These are phyloP conservation scores for Eclectus roratus DNA, from an alignment of 2,113 vertebrate genomes.

Conservation along the genomic window DNA sequence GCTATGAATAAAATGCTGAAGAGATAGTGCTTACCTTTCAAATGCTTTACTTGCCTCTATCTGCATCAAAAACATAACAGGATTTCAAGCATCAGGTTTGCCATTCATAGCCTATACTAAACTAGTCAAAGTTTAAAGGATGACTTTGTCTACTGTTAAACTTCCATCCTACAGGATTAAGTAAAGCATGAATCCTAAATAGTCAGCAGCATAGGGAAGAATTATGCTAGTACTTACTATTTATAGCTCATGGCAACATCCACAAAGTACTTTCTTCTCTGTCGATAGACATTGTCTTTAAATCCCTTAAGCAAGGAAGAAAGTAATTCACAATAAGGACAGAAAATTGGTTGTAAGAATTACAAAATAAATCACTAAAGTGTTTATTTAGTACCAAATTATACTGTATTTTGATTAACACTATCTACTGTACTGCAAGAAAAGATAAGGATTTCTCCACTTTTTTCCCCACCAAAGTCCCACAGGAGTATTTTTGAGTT, in stretches of 20 bases:
- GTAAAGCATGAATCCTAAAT: conserved; percentile 30
- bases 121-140: conserved; percentile 30
- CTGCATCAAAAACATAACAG: neutral
- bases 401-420: conserved; percentile 25
- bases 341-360: conserved; percentile 29
- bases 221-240: conserved; percentile 84
- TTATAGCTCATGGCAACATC: conserved; percentile 98
- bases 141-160: conserved; percentile 21
- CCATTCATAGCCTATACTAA: conserved; percentile 17
- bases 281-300: conserved; percentile 94
- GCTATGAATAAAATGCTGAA: neutral
- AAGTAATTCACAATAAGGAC: conserved; percentile 48
- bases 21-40: neutral
- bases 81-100: conserved; percentile 34
- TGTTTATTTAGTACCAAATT: conserved; percentile 37
- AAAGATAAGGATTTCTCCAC: neutral
- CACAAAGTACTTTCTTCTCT: conserved; percentile 98
- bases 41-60: neutral
- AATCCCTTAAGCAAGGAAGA: conserved; percentile 86
- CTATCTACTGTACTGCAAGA: neutral
- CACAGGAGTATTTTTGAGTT: neutral
- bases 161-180: conserved; percentile 34
- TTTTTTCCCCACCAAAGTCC: neutral
- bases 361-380: conserved; percentile 43
- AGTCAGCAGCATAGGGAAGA: conserved; percentile 46